These are phyloP conservation scores for Ariopsis seemanni DNA, from an alignment of 2,113 vertebrate species.

Conservation along the genomic window DNA sequence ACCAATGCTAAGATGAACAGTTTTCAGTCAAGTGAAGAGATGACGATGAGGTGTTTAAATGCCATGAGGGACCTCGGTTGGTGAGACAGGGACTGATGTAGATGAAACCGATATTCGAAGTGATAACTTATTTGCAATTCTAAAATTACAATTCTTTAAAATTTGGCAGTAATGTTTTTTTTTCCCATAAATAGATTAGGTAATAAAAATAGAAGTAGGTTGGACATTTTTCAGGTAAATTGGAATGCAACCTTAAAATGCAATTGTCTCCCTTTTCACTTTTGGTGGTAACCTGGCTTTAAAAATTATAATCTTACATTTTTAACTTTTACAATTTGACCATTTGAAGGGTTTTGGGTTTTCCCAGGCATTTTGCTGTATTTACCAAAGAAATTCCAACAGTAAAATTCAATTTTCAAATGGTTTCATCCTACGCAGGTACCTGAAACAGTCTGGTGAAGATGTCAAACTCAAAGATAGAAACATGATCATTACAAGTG, in stretches of 20 bases:
- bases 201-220: background rate
- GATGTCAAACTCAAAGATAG: constrained; percentile 89
- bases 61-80: background rate
- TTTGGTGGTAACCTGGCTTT: background rate
- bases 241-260: background rate
- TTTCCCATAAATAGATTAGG: background rate
- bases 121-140: background rate
- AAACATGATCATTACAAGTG: constrained; percentile 82
- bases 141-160: background rate
- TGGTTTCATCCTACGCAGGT: background rate
- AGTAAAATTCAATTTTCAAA: background rate
- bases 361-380: background rate
- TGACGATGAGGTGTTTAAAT: background rate
- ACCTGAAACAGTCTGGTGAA: constrained; percentile 90
- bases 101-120: background rate
- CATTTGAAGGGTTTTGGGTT: background rate
- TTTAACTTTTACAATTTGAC: background rate
- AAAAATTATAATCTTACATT: background rate
- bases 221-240: background rate
- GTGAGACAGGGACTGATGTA: background rate
- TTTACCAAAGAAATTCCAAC: background rate
- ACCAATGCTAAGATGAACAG: no score
- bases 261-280: background rate
- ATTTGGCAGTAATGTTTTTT: background rate
- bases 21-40: background rate